Percentiles rank a stretch among this genome's conserved stretches.
These are phyloP conservation scores for Tillus elongatus DNA, from an alignment of 2,888 invertebrate species.

Conservation along the genomic window DNA sequence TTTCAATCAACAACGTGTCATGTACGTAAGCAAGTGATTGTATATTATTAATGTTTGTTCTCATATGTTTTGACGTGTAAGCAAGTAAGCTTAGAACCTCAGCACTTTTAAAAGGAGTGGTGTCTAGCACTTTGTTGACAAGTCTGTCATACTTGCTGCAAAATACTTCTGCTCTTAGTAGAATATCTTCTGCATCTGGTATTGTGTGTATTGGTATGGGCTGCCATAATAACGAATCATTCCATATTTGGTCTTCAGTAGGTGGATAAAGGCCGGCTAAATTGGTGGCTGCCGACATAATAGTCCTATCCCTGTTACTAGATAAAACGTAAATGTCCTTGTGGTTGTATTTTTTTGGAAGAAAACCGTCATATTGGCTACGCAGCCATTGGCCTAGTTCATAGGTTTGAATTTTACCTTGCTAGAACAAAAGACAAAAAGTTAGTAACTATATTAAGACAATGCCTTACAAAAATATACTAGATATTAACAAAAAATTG, in stretches of 20 bases:
- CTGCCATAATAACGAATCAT: conserved; percentile 54
- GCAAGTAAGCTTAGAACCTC: too few relatives aligned
- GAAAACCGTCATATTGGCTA: conserved; percentile 53
- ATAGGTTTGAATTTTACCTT: conserved; percentile 64
- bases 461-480: too few relatives aligned
- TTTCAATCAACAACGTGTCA: conserved; percentile 12
- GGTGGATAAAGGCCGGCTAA: conserved; percentile 68
- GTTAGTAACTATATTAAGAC: too few relatives aligned
- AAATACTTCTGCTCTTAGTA: conserved; percentile 14
- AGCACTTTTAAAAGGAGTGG: conserved; percentile 32
- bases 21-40: conserved; percentile 31
- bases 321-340: conserved; percentile 52
- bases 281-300: conserved; percentile 74
- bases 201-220: conserved; percentile 64
- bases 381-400: conserved; percentile 64
- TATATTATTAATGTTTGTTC: conserved; percentile 47
- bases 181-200: conserved; percentile 50
- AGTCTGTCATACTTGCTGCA: conserved; percentile 19
- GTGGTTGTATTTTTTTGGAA: conserved; percentile 44
- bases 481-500: too few relatives aligned
- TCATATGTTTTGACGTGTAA: too few relatives aligned
- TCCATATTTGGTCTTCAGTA: conserved; percentile 49
- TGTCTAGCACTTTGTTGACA: conserved; percentile 13
- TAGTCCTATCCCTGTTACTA: conserved; percentile 75
- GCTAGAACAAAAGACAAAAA: conserved; percentile 39